Evolutionary conservation across 2,113 vertebrate genomes (phyloP).

Genomic region (Megaleporinus macrocephalus): DNA sequence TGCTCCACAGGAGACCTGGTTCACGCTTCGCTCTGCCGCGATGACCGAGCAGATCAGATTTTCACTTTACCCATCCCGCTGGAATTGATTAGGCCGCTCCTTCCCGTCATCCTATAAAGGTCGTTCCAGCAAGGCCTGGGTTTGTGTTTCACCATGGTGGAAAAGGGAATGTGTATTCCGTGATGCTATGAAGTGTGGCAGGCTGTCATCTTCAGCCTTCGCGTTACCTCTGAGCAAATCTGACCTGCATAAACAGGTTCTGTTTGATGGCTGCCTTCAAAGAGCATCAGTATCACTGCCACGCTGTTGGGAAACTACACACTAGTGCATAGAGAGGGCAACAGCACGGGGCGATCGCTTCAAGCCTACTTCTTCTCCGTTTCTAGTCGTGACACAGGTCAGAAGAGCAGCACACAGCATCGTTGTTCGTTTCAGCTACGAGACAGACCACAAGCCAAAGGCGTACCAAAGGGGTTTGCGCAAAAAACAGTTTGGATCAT

Average conservation of each 20-base stretch:
- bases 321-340: conserved; percentile 17
- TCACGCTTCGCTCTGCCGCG: conserved; percentile 25
- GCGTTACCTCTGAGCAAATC: conserved; percentile 24
- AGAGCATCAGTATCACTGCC: conserved; percentile 45
- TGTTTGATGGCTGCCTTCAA: conserved; percentile 38
- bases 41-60: conserved; percentile 46
- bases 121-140: conserved; percentile 52
- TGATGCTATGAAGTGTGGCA: conserved; percentile 63
- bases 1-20: conserved; percentile 33
- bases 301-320: background rate
- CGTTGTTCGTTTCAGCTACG: conserved; percentile 69
- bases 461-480: conserved; percentile 56
- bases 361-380: conserved; percentile 26
- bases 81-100: conserved; percentile 67
- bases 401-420: conserved; percentile 59
- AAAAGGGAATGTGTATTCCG: conserved; percentile 68
- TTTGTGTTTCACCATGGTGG: conserved; percentile 72
- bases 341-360: background rate
- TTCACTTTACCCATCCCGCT: conserved; percentile 59
- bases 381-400: conserved; percentile 41
- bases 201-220: conserved; percentile 69
- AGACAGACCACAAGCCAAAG: conserved; percentile 64
- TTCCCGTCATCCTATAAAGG: conserved; percentile 59
- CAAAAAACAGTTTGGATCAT: conserved; percentile 70
- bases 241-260: conserved; percentile 23